Evolutionary conservation across 2,113 vertebrate genomes (phyloP).

Genomic region (Platysternon megacephalum): DNA sequence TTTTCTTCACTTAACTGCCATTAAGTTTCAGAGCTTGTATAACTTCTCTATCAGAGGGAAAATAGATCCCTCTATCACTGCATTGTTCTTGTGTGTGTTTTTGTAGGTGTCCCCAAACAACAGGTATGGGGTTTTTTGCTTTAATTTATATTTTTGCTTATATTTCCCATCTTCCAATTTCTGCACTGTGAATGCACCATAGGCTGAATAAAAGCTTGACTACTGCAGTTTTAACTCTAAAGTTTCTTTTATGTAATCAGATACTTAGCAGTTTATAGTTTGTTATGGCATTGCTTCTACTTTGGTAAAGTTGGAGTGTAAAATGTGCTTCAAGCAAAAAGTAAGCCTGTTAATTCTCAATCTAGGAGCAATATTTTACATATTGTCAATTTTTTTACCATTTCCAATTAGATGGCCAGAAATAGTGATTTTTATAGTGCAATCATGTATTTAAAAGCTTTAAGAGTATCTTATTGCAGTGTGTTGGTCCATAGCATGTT

Average conservation of each 20-base stretch:
- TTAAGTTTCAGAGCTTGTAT: background rate
- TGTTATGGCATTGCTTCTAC: constrained; percentile 33
- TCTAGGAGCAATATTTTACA: background rate
- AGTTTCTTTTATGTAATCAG: background rate
- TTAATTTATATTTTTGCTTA: background rate
- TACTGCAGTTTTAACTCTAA: background rate
- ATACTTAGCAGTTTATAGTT: background rate
- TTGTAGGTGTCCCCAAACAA: background rate
- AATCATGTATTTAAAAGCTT: background rate
- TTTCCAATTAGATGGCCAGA: background rate
- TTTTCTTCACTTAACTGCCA: background rate
- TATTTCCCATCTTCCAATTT: background rate
- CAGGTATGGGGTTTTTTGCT: background rate
- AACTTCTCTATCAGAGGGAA: background rate
- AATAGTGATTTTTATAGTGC: background rate
- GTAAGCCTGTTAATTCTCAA: background rate
- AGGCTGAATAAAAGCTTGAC: background rate
- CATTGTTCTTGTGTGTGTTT: background rate
- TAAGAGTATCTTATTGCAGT: background rate
- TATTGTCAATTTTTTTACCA: background rate
- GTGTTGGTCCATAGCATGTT: accelerated
- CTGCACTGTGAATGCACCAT: background rate
- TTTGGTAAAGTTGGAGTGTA: constrained; percentile 11
- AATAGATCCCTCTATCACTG: background rate
- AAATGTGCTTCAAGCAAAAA: background rate